phyloP scores from a whole-genome alignment of 2,888 invertebrate genomes.

The Spodoptera littoralis region DNA sequence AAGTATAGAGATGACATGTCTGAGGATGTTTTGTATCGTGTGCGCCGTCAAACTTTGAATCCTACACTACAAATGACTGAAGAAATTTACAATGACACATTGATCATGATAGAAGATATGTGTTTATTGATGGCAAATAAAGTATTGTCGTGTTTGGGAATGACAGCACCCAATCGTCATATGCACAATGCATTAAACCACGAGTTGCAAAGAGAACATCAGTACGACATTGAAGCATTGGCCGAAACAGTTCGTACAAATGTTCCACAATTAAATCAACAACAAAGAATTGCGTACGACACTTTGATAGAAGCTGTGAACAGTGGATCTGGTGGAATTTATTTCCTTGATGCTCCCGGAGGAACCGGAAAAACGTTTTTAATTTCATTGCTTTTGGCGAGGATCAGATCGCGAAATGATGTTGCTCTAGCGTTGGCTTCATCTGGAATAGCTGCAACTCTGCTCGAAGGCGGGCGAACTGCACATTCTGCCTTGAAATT shows the following conservation, averaged over 20 bases:
- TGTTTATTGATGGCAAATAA: constrained; percentile 59
- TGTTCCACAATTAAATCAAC: constrained; percentile 55
- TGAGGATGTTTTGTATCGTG: too few species aligned
- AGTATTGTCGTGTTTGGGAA: constrained; percentile 55
- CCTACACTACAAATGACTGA: constrained; percentile 22
- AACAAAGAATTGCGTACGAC: constrained; percentile 57
- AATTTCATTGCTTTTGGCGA: neutral
- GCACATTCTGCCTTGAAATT: neutral
- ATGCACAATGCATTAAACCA: constrained; percentile 50
- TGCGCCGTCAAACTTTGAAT: too few species aligned
- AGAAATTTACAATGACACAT: constrained; percentile 13
- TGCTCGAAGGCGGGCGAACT: neutral
- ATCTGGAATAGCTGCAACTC: neutral
- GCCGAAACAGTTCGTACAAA: constrained; percentile 45
- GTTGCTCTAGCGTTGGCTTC: neutral
- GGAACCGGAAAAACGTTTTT: constrained; percentile 48
- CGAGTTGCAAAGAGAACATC: constrained; percentile 47
- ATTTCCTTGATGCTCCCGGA: constrained; percentile 52
- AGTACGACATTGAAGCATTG: constrained; percentile 13
- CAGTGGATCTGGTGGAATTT: constrained; percentile 52
- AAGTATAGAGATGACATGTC: too few species aligned
- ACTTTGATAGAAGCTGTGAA: constrained; percentile 54
- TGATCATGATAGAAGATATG: constrained; percentile 52
- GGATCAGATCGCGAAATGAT: neutral
- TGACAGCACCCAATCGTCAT: constrained; percentile 54